A percentile compares a stretch with the other conserved stretches of the same genome.
These are phyloP conservation scores for Chiroxiphia lanceolata DNA, from an alignment of 2,797 vertebrate species.

Conservation along the genomic window DNA sequence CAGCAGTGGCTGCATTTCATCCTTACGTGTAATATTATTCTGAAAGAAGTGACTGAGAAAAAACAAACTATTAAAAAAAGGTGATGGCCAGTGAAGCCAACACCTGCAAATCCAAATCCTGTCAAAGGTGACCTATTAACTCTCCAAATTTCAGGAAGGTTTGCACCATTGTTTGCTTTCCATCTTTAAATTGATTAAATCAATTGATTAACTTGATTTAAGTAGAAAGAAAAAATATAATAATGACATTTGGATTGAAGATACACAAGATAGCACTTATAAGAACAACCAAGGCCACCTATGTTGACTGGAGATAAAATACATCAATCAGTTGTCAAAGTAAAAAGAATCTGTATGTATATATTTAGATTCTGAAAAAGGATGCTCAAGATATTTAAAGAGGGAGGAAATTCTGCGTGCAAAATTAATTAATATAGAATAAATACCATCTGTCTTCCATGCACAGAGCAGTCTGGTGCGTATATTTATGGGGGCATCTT, in stretches of 20 bases:
- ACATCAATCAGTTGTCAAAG: background rate
- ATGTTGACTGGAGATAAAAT: background rate
- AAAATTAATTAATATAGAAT: slow-evolving; percentile 33
- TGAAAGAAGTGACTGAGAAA: background rate
- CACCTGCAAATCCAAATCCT: background rate
- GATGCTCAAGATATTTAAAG: slow-evolving; percentile 17
- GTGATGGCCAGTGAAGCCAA: background rate
- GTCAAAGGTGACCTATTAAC: background rate
- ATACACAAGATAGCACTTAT: background rate
- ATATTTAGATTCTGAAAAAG: background rate
- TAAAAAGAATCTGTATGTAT: background rate
- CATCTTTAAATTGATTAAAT: background rate
- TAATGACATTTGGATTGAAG: background rate
- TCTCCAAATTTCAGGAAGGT: background rate
- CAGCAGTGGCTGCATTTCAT: background rate
- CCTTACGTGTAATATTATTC: background rate
- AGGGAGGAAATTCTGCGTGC: background rate
- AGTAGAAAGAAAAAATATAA: background rate
- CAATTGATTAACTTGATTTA: background rate
- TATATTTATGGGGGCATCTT: background rate
- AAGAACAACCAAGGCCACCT: background rate
- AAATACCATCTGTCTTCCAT: slow-evolving; percentile 40
- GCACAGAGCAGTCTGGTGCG: background rate
- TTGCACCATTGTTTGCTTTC: background rate
- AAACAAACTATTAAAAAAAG: background rate